Conservation (phyloP, 2,797 vertebrate species). For the Microctenopoma lineatum region DNA sequence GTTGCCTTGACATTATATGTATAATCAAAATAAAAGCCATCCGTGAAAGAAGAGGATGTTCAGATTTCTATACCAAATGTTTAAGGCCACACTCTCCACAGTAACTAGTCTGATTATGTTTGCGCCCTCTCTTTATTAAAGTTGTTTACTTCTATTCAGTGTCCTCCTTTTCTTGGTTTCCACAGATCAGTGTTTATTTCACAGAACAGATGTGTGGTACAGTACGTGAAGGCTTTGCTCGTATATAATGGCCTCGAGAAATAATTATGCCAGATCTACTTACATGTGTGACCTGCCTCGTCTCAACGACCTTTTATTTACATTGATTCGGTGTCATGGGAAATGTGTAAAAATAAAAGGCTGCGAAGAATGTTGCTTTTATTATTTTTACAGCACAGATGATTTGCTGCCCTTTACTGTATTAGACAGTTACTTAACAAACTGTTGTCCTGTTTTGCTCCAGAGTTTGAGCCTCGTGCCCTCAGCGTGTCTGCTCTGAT, state of each 20-base stretch:
- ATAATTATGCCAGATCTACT: conserved; percentile 16
- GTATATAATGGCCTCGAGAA: conserved; percentile 27
- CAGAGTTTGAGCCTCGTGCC: neutral
- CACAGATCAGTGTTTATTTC: neutral
- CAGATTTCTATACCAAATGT: neutral
- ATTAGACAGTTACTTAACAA: too few relatives aligned
- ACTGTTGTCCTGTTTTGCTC: neutral
- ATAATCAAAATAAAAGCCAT: neutral
- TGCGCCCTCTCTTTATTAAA: too few relatives aligned
- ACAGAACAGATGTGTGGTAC: neutral
- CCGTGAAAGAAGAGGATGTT: neutral
- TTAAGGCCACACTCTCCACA: neutral
- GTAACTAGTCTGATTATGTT: neutral
- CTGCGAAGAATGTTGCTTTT: neutral
- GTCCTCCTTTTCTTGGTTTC: neutral
- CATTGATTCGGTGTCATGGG: conserved; percentile 5
- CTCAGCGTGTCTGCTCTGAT: neutral
- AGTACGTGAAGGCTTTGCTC: neutral
- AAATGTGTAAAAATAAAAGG: neutral
- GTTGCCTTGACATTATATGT: conserved; percentile 10
- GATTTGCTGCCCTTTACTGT: neutral
- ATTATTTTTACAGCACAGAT: neutral
- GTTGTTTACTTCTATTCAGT: too few relatives aligned
- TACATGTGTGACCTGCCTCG: neutral
- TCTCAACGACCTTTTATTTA: conserved; percentile 18